Evolutionary conservation across 1,140 invertebrate species (phyloP), one percentile per base, ranked within the genome.

Genomic region (Cherax quadricarinatus): DNA sequence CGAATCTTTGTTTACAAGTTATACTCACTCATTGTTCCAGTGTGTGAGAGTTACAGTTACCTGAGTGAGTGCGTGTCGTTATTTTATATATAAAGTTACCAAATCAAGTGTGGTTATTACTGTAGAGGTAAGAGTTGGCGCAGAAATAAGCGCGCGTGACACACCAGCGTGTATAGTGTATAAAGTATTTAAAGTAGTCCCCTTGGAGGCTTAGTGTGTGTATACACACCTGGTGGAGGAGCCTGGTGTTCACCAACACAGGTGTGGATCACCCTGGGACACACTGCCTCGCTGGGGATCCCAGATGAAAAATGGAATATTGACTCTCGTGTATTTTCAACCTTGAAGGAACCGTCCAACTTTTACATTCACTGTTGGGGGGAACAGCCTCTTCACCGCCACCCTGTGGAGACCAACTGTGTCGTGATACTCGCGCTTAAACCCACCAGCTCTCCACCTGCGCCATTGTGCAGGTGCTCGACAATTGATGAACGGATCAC

Each of bases 351-450:
- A 90, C 49, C 75, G 49, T 79, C 53, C 81, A 75, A 90, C 88
- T 85, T 90, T 90, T 90, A 90, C 88, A 62, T 90, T 90, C 88
- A 90, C 88, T 66, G 82, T 85, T 81, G 81, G 75, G 75, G 86
- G 88, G 82, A 90, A 90, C 57, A 90, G 49, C 82, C 70, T 78
- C 82, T 75, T 81, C 41, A 57, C 66, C 75, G 53, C 49, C 73
- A 60, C 51, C 75, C 48, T 24, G 62, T 24, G 82, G 80, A 81
- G 86, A 79, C 53, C 48, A 30, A 60, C 51, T 66, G 78, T 53
- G 51, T 60, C 78, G 9, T 87, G n/a, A 30, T 79, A 51, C 73
- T 79, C 41, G 57, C 53, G 51, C 73, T 78, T 48, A 5, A 21
- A 62, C 49, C 82, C 62, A 60, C 24, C 83, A 84, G 10, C 82